A percentile compares a stretch with the other conserved stretches of the same genome.
Conservation (phyloP, 2,797 vertebrate species). For the Cryptoblepharus egeriae region DNA sequence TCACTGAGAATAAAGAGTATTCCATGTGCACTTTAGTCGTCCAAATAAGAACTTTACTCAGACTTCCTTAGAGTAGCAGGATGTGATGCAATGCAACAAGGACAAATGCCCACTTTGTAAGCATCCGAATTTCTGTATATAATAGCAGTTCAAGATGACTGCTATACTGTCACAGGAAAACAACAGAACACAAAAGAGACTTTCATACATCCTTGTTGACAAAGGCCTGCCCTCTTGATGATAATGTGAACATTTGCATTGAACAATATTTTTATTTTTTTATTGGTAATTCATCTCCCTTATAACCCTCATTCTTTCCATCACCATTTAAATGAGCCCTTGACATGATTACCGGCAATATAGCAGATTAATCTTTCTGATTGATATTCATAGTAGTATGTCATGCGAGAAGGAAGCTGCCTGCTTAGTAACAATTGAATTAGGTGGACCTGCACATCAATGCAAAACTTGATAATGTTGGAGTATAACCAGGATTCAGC, state of each 20-base stretch:
- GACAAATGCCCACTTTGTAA: conserved; percentile 11
- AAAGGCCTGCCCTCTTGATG: conserved; percentile 16
- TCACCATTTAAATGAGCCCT: conserved; percentile 25
- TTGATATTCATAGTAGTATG: conserved; percentile 23
- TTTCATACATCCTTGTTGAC: conserved; percentile 43
- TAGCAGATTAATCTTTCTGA: conserved; percentile 39
- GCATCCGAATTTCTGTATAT: conserved; percentile 17
- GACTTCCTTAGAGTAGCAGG: background rate
- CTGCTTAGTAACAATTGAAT: conserved; percentile 31
- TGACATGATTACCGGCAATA: conserved; percentile 34
- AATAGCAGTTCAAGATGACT: background rate
- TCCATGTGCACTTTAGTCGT: background rate
- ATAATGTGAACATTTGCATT: background rate
- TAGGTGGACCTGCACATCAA: background rate
- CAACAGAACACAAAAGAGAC: background rate
- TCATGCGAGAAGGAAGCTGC: conserved; percentile 22
- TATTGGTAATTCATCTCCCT: conserved; percentile 30
- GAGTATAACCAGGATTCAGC: background rate
- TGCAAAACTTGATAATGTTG: background rate
- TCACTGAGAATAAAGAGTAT: background rate
- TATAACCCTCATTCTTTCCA: conserved; percentile 21
- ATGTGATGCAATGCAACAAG: background rate
- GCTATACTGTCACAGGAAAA: background rate
- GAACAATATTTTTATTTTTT: conserved; percentile 29
- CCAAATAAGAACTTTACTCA: background rate